These are phyloP conservation scores for Gulo gulo DNA, from an alignment of 2,113 vertebrate species.

Conservation along the genomic window DNA sequence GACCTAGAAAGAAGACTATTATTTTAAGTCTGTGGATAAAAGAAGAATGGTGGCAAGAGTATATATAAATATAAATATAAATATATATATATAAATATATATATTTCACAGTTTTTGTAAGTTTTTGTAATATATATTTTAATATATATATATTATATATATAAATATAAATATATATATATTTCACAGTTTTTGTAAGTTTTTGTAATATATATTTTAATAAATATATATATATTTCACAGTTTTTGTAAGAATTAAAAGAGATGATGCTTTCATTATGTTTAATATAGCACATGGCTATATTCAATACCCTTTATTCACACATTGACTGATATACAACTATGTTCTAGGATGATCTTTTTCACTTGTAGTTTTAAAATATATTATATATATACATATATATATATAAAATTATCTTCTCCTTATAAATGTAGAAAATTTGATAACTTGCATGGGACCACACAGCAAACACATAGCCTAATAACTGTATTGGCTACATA, in stretches of 20 bases:
- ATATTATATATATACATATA: too few species aligned
- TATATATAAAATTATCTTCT: neutral
- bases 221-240: neutral
- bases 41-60: neutral
- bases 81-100: too few species aligned
- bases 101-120: neutral
- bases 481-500: neutral
- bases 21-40: neutral
- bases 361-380: neutral
- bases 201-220: too few species aligned
- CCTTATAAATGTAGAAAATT: neutral
- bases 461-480: neutral
- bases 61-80: too few species aligned
- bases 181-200: too few species aligned
- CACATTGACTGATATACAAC: accelerated
- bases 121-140: too few species aligned
- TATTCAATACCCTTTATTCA: neutral
- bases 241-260: neutral
- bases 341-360: neutral
- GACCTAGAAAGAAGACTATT: neutral
- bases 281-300: neutral
- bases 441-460: neutral
- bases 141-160: too few species aligned
- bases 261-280: neutral
- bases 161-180: too few species aligned